Percentiles rank a stretch among this genome's conserved stretches.
Conservation (phyloP, 2,113 vertebrate genomes). For the Eclectus roratus region DNA sequence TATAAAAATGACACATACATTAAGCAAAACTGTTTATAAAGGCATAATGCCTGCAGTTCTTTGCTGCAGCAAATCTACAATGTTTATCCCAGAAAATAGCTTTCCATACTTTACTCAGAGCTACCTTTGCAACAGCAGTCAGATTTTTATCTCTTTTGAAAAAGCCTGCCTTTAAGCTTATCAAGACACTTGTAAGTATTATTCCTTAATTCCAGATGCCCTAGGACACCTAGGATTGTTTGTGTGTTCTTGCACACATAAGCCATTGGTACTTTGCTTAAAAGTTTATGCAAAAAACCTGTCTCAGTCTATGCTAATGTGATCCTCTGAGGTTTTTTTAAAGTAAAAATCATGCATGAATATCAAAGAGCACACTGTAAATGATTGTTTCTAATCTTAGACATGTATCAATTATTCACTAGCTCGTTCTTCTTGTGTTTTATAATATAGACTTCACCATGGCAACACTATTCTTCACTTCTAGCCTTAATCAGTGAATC, state of each 20-base stretch:
- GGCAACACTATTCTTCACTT: constrained; percentile 53
- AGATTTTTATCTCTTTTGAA: background rate
- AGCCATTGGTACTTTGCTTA: background rate
- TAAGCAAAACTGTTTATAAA: constrained; percentile 18
- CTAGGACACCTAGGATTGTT: background rate
- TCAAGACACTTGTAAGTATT: background rate
- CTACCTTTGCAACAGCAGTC: background rate
- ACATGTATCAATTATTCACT: constrained; percentile 66
- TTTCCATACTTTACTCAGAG: background rate
- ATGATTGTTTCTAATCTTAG: constrained; percentile 64
- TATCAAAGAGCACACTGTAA: constrained; percentile 46
- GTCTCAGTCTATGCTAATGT: background rate
- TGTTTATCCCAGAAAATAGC: background rate
- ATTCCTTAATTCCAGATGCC: background rate
- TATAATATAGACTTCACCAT: constrained; percentile 59
- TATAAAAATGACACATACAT: background rate
- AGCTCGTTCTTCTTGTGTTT: constrained; percentile 35
- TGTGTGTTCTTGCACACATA: background rate
- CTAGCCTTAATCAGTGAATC: constrained; percentile 37
- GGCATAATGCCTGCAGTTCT: background rate
- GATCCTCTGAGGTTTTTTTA: background rate
- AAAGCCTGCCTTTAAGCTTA: background rate
- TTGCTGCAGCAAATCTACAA: background rate
- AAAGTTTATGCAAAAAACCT: constrained; percentile 9
- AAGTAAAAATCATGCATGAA: constrained; percentile 18